Base-by-base conservation (phyloP, 2,888 invertebrate species). In the Watsonalla binaria region DNA sequence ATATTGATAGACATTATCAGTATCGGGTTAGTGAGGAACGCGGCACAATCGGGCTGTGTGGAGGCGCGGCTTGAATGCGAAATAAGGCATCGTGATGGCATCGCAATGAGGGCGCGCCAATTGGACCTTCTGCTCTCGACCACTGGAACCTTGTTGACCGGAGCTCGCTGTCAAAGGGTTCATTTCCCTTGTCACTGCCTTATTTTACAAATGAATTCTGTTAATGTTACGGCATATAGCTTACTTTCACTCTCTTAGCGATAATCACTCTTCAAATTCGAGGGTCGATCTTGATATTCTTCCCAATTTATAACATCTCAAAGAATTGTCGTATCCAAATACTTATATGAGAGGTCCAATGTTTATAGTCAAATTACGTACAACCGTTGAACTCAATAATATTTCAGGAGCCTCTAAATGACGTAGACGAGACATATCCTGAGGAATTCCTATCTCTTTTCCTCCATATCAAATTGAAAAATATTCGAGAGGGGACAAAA, bases 401-500 rank as follows among this genome's bases (percentile, higher is more conserved):
- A 53, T 49, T 49, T 46, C 42, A 49, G 7, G 47, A 48, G 35
- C 35, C 37, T 37, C 14, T 37, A 37, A 15, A 39, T 49, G 9
- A 37, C 49, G 49, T 49, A 37, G 37, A 49, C 37, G 37, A 39
- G 49, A 49, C 37, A 49, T 49, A 51, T 51, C 54, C 51, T 37
- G 8, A 47, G 55, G 49, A 49, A 39, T 49, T 49, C 52, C 54
- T 51, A 60, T 56, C 54, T 56, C 53, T 51, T 52, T 45, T 14
- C 60, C 66, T 61, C 64, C 70, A 66, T 70, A 68, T 71, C 68
- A 68, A 72, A 75, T 68, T 71, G 72, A 70, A 75, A 72, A 72
- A 64, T 69, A 71, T 71, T 65, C 62, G 58, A 61, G 61, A 55
- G 65, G 65, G 62, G 57, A 60, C 59, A 66, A 68, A 65, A 60